phyloP scores from a whole-genome alignment of 2,797 vertebrate genomes.

The Lates japonicus region DNA sequence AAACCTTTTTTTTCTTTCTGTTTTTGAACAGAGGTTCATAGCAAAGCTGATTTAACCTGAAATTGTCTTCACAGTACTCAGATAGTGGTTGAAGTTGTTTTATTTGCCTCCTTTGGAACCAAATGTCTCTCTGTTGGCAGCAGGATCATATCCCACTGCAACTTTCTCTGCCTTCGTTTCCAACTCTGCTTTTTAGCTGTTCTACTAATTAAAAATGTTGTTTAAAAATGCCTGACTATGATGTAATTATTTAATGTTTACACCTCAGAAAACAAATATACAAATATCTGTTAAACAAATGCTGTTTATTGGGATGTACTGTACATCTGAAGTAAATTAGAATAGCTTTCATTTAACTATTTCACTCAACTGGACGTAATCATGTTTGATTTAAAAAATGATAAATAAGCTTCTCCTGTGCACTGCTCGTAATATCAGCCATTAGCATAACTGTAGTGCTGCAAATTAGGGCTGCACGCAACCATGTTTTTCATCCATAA shows the following conservation, averaged over 20 bases:
- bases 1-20: background rate
- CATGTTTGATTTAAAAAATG: background rate
- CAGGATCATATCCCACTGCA: background rate
- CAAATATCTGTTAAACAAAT: background rate
- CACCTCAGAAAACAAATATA: constrained; percentile 1
- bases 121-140: constrained; percentile 14
- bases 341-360: background rate
- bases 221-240: background rate
- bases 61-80: background rate
- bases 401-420: no score
- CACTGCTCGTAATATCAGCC: background rate
- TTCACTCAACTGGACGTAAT: background rate
- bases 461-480: background rate
- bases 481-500: background rate
- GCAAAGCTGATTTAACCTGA: background rate
- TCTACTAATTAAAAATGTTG: constrained; percentile 1
- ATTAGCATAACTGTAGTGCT: background rate
- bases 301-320: background rate
- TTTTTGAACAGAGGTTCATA: constrained; percentile 31
- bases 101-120: constrained; percentile 10
- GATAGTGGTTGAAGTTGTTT: constrained; percentile 7
- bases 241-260: constrained; percentile 1
- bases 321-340: background rate
- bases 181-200: background rate
- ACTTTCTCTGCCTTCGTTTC: background rate